These are phyloP conservation scores for Heterodera carotae DNA, from an alignment of 1,140 invertebrate species.

Conservation along the genomic window DNA sequence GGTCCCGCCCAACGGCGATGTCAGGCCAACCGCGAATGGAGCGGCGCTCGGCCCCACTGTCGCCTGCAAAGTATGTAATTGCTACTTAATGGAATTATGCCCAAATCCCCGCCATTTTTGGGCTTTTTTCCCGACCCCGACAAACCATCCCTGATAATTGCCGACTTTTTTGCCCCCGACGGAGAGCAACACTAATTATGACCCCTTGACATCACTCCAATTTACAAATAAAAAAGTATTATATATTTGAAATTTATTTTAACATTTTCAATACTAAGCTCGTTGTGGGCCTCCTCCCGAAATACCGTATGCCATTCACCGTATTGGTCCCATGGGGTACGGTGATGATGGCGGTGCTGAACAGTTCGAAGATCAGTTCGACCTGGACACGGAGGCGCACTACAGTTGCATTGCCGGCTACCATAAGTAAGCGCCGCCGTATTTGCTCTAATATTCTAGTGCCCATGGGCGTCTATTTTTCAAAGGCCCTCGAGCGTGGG, in stretches of 20 bases:
- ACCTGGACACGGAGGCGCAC: constrained; percentile 74
- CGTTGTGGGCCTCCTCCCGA: constrained; percentile 80
- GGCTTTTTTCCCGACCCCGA: constrained; percentile 34
- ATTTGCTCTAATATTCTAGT: too few relatives aligned
- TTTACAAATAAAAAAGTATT: too few relatives aligned
- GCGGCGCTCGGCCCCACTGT: constrained; percentile 65
- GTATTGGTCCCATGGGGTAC: constrained; percentile 70
- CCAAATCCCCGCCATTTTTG: too few relatives aligned
- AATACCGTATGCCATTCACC: constrained; percentile 83
- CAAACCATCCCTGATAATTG: not conserved
- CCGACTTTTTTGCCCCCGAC: too few relatives aligned
- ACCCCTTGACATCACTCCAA: too few relatives aligned
- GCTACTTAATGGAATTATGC: too few relatives aligned
- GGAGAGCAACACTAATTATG: too few relatives aligned
- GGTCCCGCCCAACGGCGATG: constrained; percentile 66
- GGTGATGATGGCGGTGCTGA: not conserved
- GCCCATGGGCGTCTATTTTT: too few relatives aligned
- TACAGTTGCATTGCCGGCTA: constrained; percentile 89
- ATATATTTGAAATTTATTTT: too few relatives aligned
- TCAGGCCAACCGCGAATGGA: constrained; percentile 68
- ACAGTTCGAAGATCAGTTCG: constrained; percentile 66
- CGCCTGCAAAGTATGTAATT: constrained; percentile 53
- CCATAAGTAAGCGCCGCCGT: constrained; percentile 68
- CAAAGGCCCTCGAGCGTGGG: too few relatives aligned
- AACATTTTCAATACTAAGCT: constrained; percentile 33